phyloP scores from a whole-genome alignment of 2,888 invertebrate genomes.

The Caenorhabditis wallacei region DNA sequence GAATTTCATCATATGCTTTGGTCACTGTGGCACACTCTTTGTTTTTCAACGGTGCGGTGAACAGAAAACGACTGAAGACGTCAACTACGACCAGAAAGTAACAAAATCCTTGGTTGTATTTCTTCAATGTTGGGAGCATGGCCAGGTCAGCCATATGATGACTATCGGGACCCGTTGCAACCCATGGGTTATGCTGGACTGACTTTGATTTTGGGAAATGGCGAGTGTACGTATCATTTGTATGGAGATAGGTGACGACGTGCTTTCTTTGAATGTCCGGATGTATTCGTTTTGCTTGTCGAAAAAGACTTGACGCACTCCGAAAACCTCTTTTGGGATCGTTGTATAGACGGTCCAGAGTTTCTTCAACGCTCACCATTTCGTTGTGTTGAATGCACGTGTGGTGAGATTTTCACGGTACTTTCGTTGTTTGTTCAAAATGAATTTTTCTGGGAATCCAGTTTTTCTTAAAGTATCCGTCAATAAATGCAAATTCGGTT shows the following conservation, averaged over 20 bases:
- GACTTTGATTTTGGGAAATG: neutral
- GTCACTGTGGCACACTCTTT: slow-evolving; percentile 12
- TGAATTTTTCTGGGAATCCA: neutral
- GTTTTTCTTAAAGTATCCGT: neutral
- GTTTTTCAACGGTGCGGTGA: slow-evolving; percentile 15
- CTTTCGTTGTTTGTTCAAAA: neutral
- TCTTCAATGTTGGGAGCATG: slow-evolving; percentile 16
- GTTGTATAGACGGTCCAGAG: slow-evolving; percentile 4
- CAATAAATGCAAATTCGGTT: neutral
- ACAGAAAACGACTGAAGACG: slow-evolving; percentile 22
- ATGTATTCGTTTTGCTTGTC: neutral
- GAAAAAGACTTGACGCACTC: neutral
- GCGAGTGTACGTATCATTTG: slow-evolving; percentile 6
- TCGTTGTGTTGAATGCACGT: too few species aligned
- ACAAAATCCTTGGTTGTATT: too few species aligned
- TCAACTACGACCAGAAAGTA: slow-evolving; percentile 33
- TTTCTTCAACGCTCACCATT: neutral
- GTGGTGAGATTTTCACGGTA: neutral
- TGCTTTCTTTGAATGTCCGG: neutral
- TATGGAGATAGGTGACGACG: slow-evolving; percentile 6
- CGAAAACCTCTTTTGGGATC: slow-evolving; percentile 12
- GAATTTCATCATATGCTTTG: slow-evolving; percentile 13
- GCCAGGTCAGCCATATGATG: slow-evolving; percentile 41
- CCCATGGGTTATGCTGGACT: slow-evolving; percentile 19
- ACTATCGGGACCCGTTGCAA: slow-evolving; percentile 17